Evolutionary conservation across 1,140 invertebrate species (phyloP).

Genomic region (Homalodisca vitripennis): DNA sequence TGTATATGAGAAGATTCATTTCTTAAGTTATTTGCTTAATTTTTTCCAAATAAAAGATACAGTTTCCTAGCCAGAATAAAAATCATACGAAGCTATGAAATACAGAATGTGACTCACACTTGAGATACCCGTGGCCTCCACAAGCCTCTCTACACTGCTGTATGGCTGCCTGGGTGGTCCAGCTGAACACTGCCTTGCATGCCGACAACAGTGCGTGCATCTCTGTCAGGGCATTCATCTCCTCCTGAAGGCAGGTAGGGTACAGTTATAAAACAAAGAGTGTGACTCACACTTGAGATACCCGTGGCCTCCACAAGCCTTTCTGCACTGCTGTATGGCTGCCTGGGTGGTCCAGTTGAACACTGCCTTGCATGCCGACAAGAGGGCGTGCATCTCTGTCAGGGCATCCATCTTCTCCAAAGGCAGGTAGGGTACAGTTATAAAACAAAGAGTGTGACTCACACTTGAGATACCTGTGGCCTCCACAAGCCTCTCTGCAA

Average conservation of each 20-base stretch:
- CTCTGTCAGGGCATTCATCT: conserved; percentile 73
- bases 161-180: conserved; percentile 77
- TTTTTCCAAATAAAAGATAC: too few relatives aligned
- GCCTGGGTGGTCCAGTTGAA: conserved; percentile 70
- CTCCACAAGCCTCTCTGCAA: too few relatives aligned
- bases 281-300: conserved; percentile 71
- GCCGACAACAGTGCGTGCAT: conserved; percentile 89
- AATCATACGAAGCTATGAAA: too few relatives aligned
- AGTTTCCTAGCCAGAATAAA: too few relatives aligned
- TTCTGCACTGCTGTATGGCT: conserved; percentile 84
- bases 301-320: conserved; percentile 83
- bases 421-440: too few relatives aligned
- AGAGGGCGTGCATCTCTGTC: conserved; percentile 88
- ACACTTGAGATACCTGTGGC: too few relatives aligned
- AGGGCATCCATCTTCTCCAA: not conserved
- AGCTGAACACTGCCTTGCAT: conserved; percentile 83
- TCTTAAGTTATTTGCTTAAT: too few relatives aligned
- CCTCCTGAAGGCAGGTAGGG: too few relatives aligned
- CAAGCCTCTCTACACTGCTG: conserved; percentile 90
- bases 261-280: too few relatives aligned
- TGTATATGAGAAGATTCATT: too few relatives aligned
- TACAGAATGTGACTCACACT: conserved; percentile 65
- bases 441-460: too few relatives aligned
- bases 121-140: conserved; percentile 78
- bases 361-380: conserved; percentile 64